Percentiles rank a stretch among this genome's conserved stretches.
Conservation (phyloP, 2,113 vertebrate genomes). For the Elaphurus davidianus region DNA sequence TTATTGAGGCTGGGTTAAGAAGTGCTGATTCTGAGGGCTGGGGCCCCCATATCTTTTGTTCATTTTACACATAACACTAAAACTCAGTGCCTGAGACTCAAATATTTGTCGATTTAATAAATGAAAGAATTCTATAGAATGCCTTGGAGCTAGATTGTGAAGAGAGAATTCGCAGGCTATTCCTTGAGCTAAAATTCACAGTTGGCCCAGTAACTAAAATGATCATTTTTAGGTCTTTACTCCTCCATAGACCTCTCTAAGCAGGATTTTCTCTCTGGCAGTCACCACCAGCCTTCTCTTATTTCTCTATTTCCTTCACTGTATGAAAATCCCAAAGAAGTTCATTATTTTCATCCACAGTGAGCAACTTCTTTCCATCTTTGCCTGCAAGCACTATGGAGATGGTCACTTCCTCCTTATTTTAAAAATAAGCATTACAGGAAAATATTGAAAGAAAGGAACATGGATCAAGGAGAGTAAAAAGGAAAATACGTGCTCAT, state of each 20-base stretch:
- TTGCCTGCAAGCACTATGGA: neutral
- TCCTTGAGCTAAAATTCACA: neutral
- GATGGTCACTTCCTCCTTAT: neutral
- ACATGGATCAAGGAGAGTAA: neutral
- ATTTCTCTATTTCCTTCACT: neutral
- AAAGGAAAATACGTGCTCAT: neutral
- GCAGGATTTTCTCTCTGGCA: neutral
- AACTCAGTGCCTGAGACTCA: neutral
- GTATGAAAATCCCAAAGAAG: neutral
- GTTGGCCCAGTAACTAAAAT: neutral
- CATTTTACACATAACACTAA: neutral
- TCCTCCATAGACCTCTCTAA: neutral
- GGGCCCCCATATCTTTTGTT: neutral
- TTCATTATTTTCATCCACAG: conserved; percentile 10
- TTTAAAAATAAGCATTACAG: conserved; percentile 8
- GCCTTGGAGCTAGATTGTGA: neutral
- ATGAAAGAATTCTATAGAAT: neutral
- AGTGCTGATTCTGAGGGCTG: neutral
- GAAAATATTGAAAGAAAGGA: neutral
- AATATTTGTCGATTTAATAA: neutral
- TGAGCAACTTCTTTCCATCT: neutral
- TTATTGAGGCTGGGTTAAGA: neutral
- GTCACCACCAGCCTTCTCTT: neutral
- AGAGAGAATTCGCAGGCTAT: neutral
- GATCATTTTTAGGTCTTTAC: neutral